Percentiles rank a stretch among this genome's conserved stretches.
Conservation (phyloP, 2,797 vertebrate genomes). For the Sylvilagus floridanus region DNA sequence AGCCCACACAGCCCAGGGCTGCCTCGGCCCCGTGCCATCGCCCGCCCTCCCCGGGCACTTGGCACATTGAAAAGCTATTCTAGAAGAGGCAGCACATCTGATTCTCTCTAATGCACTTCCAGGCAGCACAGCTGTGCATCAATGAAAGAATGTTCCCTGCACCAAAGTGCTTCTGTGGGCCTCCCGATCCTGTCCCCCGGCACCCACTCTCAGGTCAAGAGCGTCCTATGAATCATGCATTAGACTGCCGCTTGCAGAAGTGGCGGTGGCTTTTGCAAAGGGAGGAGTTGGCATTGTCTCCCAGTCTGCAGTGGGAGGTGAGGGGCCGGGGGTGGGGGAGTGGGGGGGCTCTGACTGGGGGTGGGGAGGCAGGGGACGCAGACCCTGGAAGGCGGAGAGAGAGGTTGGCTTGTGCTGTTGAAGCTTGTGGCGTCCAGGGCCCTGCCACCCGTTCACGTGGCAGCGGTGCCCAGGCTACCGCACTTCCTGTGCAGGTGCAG, state of each 20-base stretch:
- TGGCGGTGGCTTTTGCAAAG: accelerated
- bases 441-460: neutral
- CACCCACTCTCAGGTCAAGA: conserved; percentile 62
- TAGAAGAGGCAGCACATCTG: conserved; percentile 62
- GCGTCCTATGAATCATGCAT: conserved; percentile 60
- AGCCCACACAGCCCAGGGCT: neutral
- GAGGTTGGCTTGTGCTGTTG: neutral
- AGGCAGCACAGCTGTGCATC: conserved; percentile 68
- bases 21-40: neutral
- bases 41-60: neutral
- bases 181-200: conserved; percentile 1
- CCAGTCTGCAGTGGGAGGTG: neutral
- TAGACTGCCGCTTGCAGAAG: neutral
- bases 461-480: neutral
- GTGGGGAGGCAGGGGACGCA: neutral
- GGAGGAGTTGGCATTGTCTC: neutral
- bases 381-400: neutral
- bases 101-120: conserved; percentile 70
- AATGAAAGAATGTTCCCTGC: conserved; percentile 38
- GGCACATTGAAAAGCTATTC: conserved; percentile 73
- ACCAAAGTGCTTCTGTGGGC: conserved; percentile 73
- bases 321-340: neutral
- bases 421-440: neutral
- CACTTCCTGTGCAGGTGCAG: neutral
- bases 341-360: neutral